Evolutionary conservation across 2,797 vertebrate genomes (phyloP), one percentile per base, ranked within the genome.

Genomic region (Enteromius mattozi): DNA sequence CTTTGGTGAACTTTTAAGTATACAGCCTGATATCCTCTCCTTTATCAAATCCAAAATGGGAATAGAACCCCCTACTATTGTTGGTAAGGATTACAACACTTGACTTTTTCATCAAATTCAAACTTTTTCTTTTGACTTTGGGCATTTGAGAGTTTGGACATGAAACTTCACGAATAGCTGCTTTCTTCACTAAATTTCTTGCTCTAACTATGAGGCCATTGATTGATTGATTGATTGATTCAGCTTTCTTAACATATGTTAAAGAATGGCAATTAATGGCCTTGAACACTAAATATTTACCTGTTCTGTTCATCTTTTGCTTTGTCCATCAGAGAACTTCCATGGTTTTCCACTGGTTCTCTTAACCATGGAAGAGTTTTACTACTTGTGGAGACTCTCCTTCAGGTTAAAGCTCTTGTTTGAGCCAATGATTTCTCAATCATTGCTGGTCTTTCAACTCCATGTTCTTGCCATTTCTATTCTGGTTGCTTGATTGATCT

Each of bases 1-100:
- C 82, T 94, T 92, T 91, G 93, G 92, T 85, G 93, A 95, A 92
- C 91, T 95, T 90, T 91, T 94, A 84, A 92, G 91, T 54, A 87
- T 94, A 89, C 93, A 94, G 87, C 89, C 92, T n/a, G 91, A 94
- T 77, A 90, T 94, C 82, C 90, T 92, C 76, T 90, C 91, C 75
- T 93, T 95, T 91, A 88, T 95, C 82, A 88, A 92, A 83, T 90
- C 90, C 33, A 88, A 91, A 88, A 91, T 93, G 89, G 88, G 78
- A 91, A 90, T 90, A 85, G 87, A 93, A 63, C 89, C 84, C 81
- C 90, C 91, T 54, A 89, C 89, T 87, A 74, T 89, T 86, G 83
- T 93, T 89, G 94, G 94, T 95, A 95, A 95, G 94, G 91, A 86
- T 51, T 75, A 47, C 76, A 24, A 76, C 13, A 80, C 51, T 63